A percentile compares a stretch with the other conserved stretches of the same genome.
Evolutionary conservation across 2,797 vertebrate genomes (phyloP).

Genomic region (Oceanodroma leucorhoa): DNA sequence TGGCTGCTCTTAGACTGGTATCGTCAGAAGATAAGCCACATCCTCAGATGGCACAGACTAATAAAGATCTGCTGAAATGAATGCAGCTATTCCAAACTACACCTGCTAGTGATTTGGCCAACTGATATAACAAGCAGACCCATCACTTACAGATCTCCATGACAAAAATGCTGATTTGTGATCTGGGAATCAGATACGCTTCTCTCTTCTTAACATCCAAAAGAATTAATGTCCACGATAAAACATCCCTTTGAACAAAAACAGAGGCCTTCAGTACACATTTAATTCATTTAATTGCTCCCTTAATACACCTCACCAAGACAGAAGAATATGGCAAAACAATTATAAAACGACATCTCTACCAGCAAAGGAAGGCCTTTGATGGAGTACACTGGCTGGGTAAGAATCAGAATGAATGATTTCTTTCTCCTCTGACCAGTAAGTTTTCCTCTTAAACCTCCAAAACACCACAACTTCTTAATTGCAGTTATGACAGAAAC

Average conservation of each 20-base stretch:
- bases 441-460: background rate
- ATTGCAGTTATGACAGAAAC: background rate
- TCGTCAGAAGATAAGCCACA: background rate
- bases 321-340: background rate
- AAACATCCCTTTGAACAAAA: background rate
- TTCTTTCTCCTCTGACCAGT: background rate
- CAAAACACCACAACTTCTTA: background rate
- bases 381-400: background rate
- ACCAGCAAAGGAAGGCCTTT: background rate
- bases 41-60: background rate
- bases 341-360: background rate
- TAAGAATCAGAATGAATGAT: background rate
- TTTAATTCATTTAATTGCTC: background rate
- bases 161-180: background rate
- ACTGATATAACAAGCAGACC: background rate
- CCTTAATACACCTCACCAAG: background rate
- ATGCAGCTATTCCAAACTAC: background rate
- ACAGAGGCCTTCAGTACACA: background rate
- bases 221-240: background rate
- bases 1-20: background rate
- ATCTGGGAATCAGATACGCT: background rate
- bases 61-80: background rate
- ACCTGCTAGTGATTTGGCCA: background rate
- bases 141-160: background rate
- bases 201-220: background rate